Evolutionary conservation across 2,888 invertebrate species (phyloP).

Genomic region (Noctua pronuba): DNA sequence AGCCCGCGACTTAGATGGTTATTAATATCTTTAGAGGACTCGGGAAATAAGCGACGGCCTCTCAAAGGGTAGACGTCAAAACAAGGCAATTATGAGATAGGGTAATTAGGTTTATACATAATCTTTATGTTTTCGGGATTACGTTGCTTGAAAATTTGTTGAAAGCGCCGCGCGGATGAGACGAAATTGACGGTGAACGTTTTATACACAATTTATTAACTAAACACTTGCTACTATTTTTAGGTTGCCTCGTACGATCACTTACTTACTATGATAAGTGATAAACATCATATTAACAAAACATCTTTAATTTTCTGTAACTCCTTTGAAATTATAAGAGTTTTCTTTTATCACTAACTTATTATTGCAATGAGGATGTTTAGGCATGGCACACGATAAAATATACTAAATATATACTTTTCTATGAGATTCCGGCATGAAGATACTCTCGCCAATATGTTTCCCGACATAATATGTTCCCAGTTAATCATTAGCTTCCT

Average conservation of each 20-base stretch:
- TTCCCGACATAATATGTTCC: conserved; percentile 39
- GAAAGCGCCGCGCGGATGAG: conserved; percentile 39
- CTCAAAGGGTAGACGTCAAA: conserved; percentile 89
- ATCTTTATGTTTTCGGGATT: conserved; percentile 81
- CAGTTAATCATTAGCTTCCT: conserved; percentile 56
- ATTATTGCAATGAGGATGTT: neutral
- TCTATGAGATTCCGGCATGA: neutral
- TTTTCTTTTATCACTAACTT: neutral
- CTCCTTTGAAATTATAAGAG: neutral
- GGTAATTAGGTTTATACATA: conserved; percentile 88
- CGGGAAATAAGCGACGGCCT: conserved; percentile 85
- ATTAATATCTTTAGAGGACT: conserved; percentile 88
- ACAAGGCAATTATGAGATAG: conserved; percentile 89
- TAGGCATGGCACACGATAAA: neutral
- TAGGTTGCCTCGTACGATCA: neutral
- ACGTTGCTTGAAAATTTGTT: conserved; percentile 65
- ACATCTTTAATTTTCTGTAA: neutral
- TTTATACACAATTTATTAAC: conserved; percentile 28
- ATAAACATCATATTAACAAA: neutral
- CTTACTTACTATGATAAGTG: neutral
- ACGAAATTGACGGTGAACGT: conserved; percentile 20
- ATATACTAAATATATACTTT: neutral
- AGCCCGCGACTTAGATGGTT: conserved; percentile 86
- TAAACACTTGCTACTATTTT: neutral
- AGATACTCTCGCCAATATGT: conserved; percentile 35